Base-by-base conservation (phyloP, 2,888 invertebrate species). In the Coenonympha arcania region DNA sequence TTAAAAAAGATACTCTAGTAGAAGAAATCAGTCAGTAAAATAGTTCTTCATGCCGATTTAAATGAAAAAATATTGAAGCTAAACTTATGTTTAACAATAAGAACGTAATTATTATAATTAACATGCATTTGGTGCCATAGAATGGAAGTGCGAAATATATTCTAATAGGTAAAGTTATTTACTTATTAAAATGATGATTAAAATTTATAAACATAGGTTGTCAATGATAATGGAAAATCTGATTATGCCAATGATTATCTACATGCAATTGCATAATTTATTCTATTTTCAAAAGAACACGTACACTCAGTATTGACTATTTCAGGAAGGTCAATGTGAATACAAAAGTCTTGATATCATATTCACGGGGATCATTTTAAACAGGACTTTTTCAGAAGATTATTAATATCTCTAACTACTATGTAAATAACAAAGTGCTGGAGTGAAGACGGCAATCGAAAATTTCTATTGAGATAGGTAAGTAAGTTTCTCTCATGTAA, bases 271-370 rank as follows among this genome's bases (percentile, higher is more conserved):
- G 15, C 18, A 19, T 16, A 20, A n/a, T n/a, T n/a, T n/a, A n/a
- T n/a, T 15, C 22, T 37, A 37, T 16, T 43, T 9, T 13, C 20
- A 61, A 63, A 69, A 75, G 80, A 80, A 81, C 81, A 81, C 79
- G 62, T 80, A 81, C 82, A 80, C 81, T 79, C 77, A 58, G 54
- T 50, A 56, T 50, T 56, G 8, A 45, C 57, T 26, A 51, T 40
- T 44, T 52, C 52, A 60, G 48, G 59, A 42, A 59, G 57, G 60
- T 63, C 52, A 51, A 59, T 46, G 77, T 76, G 82, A 82, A 82
- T 69, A 62, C 13, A 69, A 77, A 70, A 73, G 81, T 80, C 75
- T 56, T 59, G 56, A 60, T 62, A 64, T 72, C 69, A 73, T 62
- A 75, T 81, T 77, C 81, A 82, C 77, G 56, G 41, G 42, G 48